Evolutionary conservation across 2,888 invertebrate species (phyloP).

Genomic region (Aspidapion aeneum): DNA sequence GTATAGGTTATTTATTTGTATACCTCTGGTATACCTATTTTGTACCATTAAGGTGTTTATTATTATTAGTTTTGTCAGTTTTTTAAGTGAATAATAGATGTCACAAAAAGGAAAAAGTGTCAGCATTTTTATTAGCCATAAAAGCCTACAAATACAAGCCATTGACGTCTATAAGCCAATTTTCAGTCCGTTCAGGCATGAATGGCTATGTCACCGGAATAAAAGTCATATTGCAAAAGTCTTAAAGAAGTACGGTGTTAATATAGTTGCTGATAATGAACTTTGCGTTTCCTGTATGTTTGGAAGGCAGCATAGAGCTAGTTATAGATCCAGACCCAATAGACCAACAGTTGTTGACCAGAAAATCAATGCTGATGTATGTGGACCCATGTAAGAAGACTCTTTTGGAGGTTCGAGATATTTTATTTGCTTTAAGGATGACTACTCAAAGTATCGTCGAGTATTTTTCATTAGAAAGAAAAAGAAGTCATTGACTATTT

Average conservation of each 20-base stretch:
- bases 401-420: conserved; percentile 4
- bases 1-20: too few species aligned
- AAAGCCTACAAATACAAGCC: too few species aligned
- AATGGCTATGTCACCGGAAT: conserved; percentile 6
- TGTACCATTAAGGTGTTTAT: too few species aligned
- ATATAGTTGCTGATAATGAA: background rate
- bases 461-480: conserved; percentile 1
- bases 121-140: too few species aligned
- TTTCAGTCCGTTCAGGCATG: too few species aligned
- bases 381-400: conserved; percentile 1
- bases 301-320: background rate
- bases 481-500: conserved; percentile 6
- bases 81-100: too few species aligned
- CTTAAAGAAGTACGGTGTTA: background rate
- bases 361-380: conserved; percentile 3
- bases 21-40: too few species aligned
- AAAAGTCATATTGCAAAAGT: conserved; percentile 1
- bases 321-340: background rate
- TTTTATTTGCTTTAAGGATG: conserved; percentile 4
- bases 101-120: too few species aligned
- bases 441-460: background rate
- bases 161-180: too few species aligned
- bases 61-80: too few species aligned
- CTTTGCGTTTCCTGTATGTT: background rate
- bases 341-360: background rate